phyloP scores from a whole-genome alignment of 2,797 vertebrate species.

The Chaetodon trifasciatus region DNA sequence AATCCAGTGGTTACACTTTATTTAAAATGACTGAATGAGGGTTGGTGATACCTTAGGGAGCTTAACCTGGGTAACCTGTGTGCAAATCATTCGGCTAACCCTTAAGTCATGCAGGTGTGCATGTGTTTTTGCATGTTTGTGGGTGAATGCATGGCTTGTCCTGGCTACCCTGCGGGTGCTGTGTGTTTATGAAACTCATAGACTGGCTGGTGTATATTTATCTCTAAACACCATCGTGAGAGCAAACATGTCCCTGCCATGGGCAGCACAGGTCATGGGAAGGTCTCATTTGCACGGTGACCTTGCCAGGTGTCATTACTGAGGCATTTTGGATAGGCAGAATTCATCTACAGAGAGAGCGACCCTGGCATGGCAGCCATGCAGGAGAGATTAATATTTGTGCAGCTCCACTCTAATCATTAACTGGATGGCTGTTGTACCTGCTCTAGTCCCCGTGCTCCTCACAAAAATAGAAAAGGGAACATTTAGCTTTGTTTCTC shows the following conservation, averaged over 20 bases:
- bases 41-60: background rate
- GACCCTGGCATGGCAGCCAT: slow-evolving; percentile 26
- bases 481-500: slow-evolving; percentile 82
- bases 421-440: slow-evolving; percentile 74
- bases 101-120: slow-evolving; percentile 39
- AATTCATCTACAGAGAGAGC: slow-evolving; percentile 43
- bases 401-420: slow-evolving; percentile 77
- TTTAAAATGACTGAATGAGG: slow-evolving; percentile 15
- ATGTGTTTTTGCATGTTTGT: slow-evolving; percentile 48
- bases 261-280: slow-evolving; percentile 75
- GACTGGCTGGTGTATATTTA: slow-evolving; percentile 71
- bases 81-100: slow-evolving; percentile 21
- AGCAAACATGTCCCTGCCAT: slow-evolving; percentile 69
- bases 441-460: slow-evolving; percentile 74
- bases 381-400: slow-evolving; percentile 71
- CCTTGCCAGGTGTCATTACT: slow-evolving; percentile 80
- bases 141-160: slow-evolving; percentile 46
- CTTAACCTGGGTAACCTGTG: slow-evolving; percentile 4
- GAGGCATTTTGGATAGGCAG: slow-evolving; percentile 67
- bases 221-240: slow-evolving; percentile 74
- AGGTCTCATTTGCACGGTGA: slow-evolving; percentile 73
- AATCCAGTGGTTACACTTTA: background rate
- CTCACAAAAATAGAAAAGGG: slow-evolving; percentile 82
- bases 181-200: slow-evolving; percentile 73
- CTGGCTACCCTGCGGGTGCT: slow-evolving; percentile 46